Conservation (phyloP, 2,888 invertebrate genomes). For the Leptopilina myrica region DNA sequence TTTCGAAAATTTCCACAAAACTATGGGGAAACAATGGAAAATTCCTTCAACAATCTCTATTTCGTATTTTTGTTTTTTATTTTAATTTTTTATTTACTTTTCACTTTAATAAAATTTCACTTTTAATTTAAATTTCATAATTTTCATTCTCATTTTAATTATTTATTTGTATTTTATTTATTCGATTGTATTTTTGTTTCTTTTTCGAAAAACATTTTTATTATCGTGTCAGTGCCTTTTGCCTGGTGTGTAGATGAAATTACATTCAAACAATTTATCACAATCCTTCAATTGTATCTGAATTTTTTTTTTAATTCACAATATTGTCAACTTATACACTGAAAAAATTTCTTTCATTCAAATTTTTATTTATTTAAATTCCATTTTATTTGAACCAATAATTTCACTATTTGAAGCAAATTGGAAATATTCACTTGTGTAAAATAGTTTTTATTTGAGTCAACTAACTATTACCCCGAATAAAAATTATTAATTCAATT, state of each 20-base stretch:
- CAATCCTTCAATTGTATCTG: slow-evolving; percentile 13
- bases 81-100: background rate
- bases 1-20: background rate
- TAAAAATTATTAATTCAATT: too few species aligned
- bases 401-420: too few species aligned
- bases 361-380: too few species aligned
- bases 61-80: too few species aligned
- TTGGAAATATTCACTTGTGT: too few species aligned
- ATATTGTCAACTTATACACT: background rate
- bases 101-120: too few species aligned
- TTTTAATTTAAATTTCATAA: background rate
- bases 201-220: background rate
- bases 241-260: background rate
- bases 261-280: background rate
- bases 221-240: background rate
- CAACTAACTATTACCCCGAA: too few species aligned
- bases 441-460: too few species aligned
- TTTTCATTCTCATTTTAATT: background rate
- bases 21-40: too few species aligned
- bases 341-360: background rate
- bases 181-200: too few species aligned
- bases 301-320: slow-evolving; percentile 2
- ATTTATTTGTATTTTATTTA: background rate
- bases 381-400: too few species aligned
- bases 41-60: too few species aligned